phyloP scores from a whole-genome alignment of 2,113 vertebrate species.

The Lepidothrix coronata region DNA sequence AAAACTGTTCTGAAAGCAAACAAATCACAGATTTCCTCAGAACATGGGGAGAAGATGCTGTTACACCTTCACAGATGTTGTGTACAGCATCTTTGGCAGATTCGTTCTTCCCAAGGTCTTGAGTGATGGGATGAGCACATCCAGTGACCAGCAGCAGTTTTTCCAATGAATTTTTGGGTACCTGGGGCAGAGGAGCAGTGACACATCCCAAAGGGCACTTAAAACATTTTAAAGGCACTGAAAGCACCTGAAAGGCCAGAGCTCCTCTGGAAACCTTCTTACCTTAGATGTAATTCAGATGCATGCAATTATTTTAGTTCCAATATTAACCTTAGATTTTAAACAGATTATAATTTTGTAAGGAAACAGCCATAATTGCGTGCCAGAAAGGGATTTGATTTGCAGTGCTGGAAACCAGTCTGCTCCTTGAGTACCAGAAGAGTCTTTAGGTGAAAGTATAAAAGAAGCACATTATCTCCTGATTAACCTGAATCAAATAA shows the following conservation, averaged over 20 bases:
- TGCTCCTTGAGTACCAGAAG: not conserved
- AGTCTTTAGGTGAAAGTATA: not conserved
- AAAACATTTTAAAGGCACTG: not conserved
- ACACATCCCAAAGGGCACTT: not conserved
- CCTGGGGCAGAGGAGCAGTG: not conserved
- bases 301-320: not conserved
- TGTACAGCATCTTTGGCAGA: not conserved
- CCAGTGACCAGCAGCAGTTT: not conserved
- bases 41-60: fast-evolving
- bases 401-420: not conserved
- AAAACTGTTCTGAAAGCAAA: not conserved
- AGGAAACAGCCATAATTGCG: not conserved
- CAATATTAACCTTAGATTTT: not conserved
- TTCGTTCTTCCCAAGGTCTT: not conserved
- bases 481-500: slow-evolving; percentile 38
- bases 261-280: not conserved
- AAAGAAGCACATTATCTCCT: slow-evolving; percentile 4
- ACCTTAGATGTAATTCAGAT: not conserved
- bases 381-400: not conserved
- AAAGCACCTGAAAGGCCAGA: not conserved
- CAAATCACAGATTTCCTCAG: not conserved
- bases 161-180: not conserved
- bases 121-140: not conserved
- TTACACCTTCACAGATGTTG: not conserved
- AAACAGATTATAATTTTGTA: not conserved